A percentile compares a stretch with the other conserved stretches of the same genome.
Conservation (phyloP, 2,113 vertebrate genomes). For the Myiozetetes cayanensis region DNA sequence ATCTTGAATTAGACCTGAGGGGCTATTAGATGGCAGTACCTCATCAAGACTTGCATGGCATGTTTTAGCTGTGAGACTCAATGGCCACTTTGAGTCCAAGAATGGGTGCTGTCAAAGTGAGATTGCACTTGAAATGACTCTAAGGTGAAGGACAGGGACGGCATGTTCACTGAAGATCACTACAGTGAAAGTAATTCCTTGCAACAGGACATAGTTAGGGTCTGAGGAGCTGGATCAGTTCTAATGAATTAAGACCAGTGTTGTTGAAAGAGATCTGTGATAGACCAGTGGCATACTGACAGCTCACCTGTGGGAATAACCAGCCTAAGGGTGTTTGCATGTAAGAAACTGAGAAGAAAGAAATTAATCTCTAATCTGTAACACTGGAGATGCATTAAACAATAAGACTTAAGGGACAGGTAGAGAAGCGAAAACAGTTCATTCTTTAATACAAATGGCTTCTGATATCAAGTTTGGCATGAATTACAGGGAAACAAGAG, state of each 20-base stretch:
- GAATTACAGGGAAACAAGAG: neutral
- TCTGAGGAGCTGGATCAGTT: neutral
- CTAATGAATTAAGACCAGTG: neutral
- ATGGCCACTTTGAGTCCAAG: neutral
- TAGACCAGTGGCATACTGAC: neutral
- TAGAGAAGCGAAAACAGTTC: neutral
- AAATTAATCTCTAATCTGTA: neutral
- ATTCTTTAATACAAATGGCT: neutral
- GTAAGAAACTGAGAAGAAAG: neutral
- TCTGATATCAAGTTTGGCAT: neutral
- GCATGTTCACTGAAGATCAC: neutral
- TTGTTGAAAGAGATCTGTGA: neutral
- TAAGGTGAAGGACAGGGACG: neutral
- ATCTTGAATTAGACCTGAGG: neutral
- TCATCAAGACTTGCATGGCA: neutral
- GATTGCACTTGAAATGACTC: neutral
- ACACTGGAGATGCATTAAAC: neutral
- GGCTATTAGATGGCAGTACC: neutral
- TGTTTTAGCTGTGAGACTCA: neutral
- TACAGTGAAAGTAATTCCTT: neutral
- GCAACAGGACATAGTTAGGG: neutral
- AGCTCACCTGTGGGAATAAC: neutral
- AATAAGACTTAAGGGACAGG: neutral
- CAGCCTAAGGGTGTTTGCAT: neutral
- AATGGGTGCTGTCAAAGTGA: neutral